Conservation (phyloP, 2,888 invertebrate genomes). For the Atherix ibis region DNA sequence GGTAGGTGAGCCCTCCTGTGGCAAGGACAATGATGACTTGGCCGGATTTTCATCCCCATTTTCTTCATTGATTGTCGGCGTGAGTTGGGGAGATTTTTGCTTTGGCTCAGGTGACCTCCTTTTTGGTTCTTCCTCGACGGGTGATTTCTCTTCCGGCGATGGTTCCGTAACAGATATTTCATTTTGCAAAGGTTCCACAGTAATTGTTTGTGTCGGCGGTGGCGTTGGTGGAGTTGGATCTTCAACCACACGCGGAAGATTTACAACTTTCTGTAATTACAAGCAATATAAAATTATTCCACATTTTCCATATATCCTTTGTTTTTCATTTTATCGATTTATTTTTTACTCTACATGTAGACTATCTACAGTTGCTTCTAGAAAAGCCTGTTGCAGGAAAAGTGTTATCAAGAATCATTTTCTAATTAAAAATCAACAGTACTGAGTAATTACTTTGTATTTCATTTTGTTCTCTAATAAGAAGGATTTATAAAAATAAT, state of each 20-base stretch:
- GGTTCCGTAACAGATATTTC: slow-evolving; percentile 10
- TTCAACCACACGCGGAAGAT: slow-evolving; percentile 13
- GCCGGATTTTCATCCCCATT: slow-evolving; percentile 10
- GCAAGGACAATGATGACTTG: slow-evolving; percentile 24
- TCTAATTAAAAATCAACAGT: too few relatives aligned
- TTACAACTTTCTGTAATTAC: slow-evolving; percentile 10
- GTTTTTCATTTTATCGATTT: too few relatives aligned
- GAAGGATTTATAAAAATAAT: too few relatives aligned
- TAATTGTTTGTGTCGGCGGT: not conserved
- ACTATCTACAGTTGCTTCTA: too few relatives aligned
- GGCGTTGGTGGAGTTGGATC: slow-evolving; percentile 9
- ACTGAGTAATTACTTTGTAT: too few relatives aligned
- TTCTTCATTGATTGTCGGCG: slow-evolving; percentile 17
- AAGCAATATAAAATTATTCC: too few relatives aligned
- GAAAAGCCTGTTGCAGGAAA: too few relatives aligned
- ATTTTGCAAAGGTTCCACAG: slow-evolving; percentile 6
- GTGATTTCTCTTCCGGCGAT: slow-evolving; percentile 8
- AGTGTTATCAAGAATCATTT: too few relatives aligned
- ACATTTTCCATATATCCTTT: too few relatives aligned
- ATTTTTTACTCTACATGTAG: too few relatives aligned
- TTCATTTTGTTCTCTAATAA: too few relatives aligned
- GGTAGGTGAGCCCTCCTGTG: slow-evolving; percentile 16
- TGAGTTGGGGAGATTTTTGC: slow-evolving; percentile 13
- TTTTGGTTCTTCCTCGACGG: slow-evolving; percentile 9
- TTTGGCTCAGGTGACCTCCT: slow-evolving; percentile 8